Evolutionary conservation across 1,140 invertebrate species (phyloP), one percentile per base, ranked within the genome.

Genomic region (Arion vulgaris): DNA sequence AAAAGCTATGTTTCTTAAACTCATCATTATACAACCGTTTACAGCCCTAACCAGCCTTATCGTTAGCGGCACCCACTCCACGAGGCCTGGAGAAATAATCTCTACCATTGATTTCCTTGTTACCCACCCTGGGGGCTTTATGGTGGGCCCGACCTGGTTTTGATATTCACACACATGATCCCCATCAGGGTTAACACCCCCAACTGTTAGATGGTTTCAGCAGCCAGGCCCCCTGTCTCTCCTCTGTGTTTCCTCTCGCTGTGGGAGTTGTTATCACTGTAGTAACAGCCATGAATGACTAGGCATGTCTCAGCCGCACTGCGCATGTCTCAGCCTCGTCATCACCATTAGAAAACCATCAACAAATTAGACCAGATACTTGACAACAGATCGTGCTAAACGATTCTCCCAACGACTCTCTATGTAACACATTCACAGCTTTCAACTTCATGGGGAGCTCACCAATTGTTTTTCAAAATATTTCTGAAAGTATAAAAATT

Each of bases 261-360:
- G 51, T 68, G 76, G 76, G 76, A 38, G 51, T 39, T 78, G 76
- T 66, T 78, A 38, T 28, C 45, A 13, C 32, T 53, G 17, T 15
- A 17, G 76, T 62, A 75, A 62, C 41, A 19, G n/a, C 15, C 1
- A 51, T 38, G 76, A 36, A 36, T 0, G 32, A 36, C 53, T 68
- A 28, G 15, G 57, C 36, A 32, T 51, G 36, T 38, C 36, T 34
- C 34, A 13, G 17, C 32, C 74, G n/a, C n/a, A 36, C 53, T 68
- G 45, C 0, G 57, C 36, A 32, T 51, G 36, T 38, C 36, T 34
- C 34, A 13, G 17, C 32, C 74, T 76, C 41, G 32, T 76, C 41
- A 53, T 36, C 26, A 28, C 34, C 76, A 78, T 78, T 78, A 78
- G 57, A 57, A 78, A 57, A 26, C 57, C 32, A 78, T 78, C 76